Conservation (phyloP, 2,888 invertebrate genomes). For the Vesta saturnalis region DNA sequence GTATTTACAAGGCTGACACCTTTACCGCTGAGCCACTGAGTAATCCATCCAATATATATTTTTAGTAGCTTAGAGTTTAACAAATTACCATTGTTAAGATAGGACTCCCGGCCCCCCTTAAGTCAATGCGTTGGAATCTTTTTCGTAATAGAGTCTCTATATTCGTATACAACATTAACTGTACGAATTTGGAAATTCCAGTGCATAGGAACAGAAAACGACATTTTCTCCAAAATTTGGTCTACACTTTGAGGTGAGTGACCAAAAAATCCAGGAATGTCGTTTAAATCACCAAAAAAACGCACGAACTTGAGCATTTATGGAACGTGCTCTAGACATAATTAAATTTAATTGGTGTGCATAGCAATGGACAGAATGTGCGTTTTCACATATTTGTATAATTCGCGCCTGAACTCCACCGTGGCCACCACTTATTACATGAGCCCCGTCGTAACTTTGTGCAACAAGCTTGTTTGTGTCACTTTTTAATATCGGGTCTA, state of each 20-base stretch:
- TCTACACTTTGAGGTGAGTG: constrained; percentile 11
- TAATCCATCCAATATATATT: no score
- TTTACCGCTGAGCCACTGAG: no score
- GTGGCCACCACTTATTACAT: constrained; percentile 6
- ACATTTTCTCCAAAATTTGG: background rate
- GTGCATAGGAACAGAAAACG: background rate
- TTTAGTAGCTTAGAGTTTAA: no score
- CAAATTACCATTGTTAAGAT: no score
- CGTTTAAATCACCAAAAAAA: constrained; percentile 7
- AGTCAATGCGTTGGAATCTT: background rate
- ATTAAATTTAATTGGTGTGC: constrained; percentile 41
- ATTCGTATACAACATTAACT: constrained; percentile 2
- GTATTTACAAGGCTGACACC: no score
- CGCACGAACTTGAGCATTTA: background rate
- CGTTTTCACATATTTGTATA: constrained; percentile 29
- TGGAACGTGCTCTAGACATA: constrained; percentile 17
- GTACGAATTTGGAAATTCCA: no score
- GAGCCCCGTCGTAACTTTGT: constrained; percentile 46
- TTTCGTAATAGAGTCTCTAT: constrained; percentile 5
- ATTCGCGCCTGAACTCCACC: constrained; percentile 41
- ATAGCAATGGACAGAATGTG: constrained; percentile 41
- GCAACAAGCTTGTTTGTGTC: constrained; percentile 42
- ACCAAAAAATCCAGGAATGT: constrained; percentile 8
- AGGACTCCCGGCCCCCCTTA: no score
- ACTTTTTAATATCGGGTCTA: constrained; percentile 34